Base-by-base conservation (phyloP, 2,888 invertebrate genomes). In the Cheilosia pagana region DNA sequence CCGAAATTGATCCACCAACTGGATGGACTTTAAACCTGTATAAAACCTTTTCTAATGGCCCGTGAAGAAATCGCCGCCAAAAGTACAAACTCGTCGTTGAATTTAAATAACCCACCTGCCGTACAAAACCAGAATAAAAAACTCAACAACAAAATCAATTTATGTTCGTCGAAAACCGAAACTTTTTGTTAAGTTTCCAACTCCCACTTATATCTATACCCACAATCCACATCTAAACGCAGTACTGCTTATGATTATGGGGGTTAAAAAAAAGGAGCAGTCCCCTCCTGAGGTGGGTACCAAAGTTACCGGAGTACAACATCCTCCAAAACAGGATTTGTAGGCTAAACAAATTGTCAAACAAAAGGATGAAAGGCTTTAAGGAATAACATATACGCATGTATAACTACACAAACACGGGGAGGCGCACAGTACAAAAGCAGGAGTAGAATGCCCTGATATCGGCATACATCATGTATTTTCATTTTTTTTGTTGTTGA, bases 321-420 rank as follows among this genome's bases (percentile, higher is more conserved):
- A 71, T 78, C 63, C 78, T 57, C 28, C 50, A 57, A 59, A 78
- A 71, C 71, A 71, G 78, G 78, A 78, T 78, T 78, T 78, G 78
- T 78, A 71, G 78, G 71, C 78, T 71, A 78, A 78, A 78, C 78
- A 78, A 78, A 78, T 78, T 71, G 78, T 78, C 71, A 78, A 78
- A 78, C 78, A 78, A 78, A 78, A 43, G 70, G 78, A 78, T 78
- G 63, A 78, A 78, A 71, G 71, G 55, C 63, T 78, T 78, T 78
- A 55, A 63, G 71, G 41, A 63, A 63, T 14, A 78, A 52, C 57
- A 43, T 52, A 71, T 43, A 57, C 53, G 62, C 45, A 48, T 28
- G n/a, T 23, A 68, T 55, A 43, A 25, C 10, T 12, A 43, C 14
- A 28, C 23, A 21, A 5, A 60, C 25, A 6, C 21, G 41, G 19